Evolutionary conservation across 2,113 vertebrate species (phyloP), one percentile per base, ranked within the genome.

Genomic region (Dasypus novemcinctus): DNA sequence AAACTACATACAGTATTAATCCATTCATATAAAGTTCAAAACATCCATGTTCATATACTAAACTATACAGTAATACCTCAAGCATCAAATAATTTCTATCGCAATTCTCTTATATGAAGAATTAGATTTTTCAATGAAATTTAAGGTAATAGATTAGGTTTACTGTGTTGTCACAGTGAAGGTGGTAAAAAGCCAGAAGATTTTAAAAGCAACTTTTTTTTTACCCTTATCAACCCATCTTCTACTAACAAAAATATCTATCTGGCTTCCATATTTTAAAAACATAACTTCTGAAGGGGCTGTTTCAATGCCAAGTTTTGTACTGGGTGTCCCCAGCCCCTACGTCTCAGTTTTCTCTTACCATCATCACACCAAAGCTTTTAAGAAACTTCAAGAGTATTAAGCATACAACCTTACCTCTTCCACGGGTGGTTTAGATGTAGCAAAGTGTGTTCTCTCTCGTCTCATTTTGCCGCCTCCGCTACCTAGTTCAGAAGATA

Each of bases 381-480:
- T 52, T 33, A 79, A 78, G n/a, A 78, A 91, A 80, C 18, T 57
- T 81, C 54, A 64, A 52, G 52, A 90, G 29, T 66, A 54, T 52
- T 33, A 46, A 74, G 31, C 23, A 66, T 33, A 78, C 14, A 93
- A 91, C 31, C 97, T 94, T 96, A 99, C 99, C 98, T 99, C 98
- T 10, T 99, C 98, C 5, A 98, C 98, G 74, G 61, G 97, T 92
- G 86, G 96, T 95, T 96, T 97, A 97, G 99, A 99, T 90, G 98
- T 97, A 71, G 98, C 95, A 90, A 98, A 98, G 49, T 98, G 96
- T 17, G 97, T 97, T 97, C 99, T 98, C 84, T 98, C 99, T 94
- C 99, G 98, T 97, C 99, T 99, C 98, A 99, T 99, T 97, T 99
- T 99, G 84, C 99, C 99, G 54, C 98, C 99, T 63, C 99, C 99